Conservation (phyloP, 2,797 vertebrate genomes). For the Chaetodon trifasciatus region DNA sequence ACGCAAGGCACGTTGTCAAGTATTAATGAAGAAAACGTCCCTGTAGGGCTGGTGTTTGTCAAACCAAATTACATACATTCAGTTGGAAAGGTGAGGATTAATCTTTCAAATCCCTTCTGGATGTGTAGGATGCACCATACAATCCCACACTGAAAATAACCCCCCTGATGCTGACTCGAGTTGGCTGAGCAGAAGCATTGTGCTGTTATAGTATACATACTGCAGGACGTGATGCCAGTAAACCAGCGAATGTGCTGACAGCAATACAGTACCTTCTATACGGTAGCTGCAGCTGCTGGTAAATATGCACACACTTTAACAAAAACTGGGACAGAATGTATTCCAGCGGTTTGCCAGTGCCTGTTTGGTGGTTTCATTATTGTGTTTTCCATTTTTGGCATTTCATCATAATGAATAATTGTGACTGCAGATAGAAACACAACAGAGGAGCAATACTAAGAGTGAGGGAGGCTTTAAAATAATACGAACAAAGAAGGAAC, state of each 20-base stretch:
- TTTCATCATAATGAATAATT: slow-evolving; percentile 57
- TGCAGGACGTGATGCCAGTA: slow-evolving; percentile 50
- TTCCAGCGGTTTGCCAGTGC: slow-evolving; percentile 19
- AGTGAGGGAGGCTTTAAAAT: slow-evolving; percentile 46
- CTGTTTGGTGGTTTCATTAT: slow-evolving; percentile 58
- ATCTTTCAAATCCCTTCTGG: slow-evolving; percentile 84
- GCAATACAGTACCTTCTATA: slow-evolving; percentile 46
- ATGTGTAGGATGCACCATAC: slow-evolving; percentile 73
- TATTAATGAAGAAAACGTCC: slow-evolving; percentile 88
- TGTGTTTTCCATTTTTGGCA: slow-evolving; percentile 59
- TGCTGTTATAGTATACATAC: slow-evolving; percentile 71
- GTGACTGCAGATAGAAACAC: slow-evolving; percentile 35
- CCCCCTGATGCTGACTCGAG: slow-evolving; percentile 73
- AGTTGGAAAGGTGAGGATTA: slow-evolving; percentile 84
- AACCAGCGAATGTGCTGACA: slow-evolving; percentile 67
- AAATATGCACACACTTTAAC: slow-evolving; percentile 60
- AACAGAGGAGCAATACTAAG: slow-evolving; percentile 12
- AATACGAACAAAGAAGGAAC: slow-evolving; percentile 30
- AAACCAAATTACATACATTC: slow-evolving; percentile 87
- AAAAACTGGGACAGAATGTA: slow-evolving; percentile 59
- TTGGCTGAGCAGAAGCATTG: slow-evolving; percentile 77
- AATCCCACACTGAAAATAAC: slow-evolving; percentile 65
- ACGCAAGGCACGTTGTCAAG: slow-evolving; percentile 84
- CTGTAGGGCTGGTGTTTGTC: slow-evolving; percentile 84
- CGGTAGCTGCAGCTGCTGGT: slow-evolving; percentile 43